Conservation (phyloP, 2,888 invertebrate species). For the Agrochola circellaris region DNA sequence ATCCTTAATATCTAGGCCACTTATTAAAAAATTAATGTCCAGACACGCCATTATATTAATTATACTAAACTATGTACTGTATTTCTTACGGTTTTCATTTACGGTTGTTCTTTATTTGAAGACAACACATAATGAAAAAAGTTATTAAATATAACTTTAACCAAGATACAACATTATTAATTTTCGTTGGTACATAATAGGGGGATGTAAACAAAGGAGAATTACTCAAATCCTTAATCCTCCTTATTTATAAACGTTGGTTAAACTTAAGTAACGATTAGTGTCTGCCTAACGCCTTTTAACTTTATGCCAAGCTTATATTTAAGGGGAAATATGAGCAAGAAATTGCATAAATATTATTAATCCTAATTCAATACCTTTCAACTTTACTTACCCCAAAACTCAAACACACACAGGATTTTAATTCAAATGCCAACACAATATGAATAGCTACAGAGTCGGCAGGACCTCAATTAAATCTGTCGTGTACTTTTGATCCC, state of each 20-base stretch:
- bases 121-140: not conserved
- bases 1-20: not conserved
- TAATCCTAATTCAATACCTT: not conserved
- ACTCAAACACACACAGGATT: slow-evolving; percentile 7
- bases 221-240: too few species aligned
- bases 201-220: too few species aligned
- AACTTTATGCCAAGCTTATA: not conserved
- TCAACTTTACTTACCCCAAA: not conserved
- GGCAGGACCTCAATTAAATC: slow-evolving; percentile 66
- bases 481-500: slow-evolving; percentile 66
- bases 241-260: not conserved
- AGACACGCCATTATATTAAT: not conserved
- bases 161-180: not conserved
- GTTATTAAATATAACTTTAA: not conserved
- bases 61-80: not conserved
- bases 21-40: too few species aligned
- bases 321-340: not conserved
- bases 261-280: not conserved
- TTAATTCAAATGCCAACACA: slow-evolving; percentile 58
- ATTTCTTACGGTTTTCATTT: too few species aligned
- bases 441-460: slow-evolving; percentile 32
- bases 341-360: not conserved
- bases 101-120: too few species aligned
- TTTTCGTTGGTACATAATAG: not conserved
- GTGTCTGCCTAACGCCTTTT: not conserved